phyloP scores from a whole-genome alignment of 2,797 vertebrate genomes.

The Enteromius viviparus region DNA sequence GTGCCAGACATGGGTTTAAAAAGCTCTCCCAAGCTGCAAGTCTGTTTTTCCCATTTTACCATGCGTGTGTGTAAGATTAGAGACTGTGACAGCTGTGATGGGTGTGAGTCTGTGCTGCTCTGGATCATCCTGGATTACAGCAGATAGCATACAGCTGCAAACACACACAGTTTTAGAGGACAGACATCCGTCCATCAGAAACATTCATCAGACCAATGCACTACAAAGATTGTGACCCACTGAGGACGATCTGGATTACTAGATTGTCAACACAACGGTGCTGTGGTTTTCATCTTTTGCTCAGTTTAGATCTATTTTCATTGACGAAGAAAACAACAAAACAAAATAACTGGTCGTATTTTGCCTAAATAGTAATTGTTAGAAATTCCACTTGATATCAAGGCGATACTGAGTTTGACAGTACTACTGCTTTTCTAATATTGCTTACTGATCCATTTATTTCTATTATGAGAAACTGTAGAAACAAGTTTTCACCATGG shows the following conservation, averaged over 20 bases:
- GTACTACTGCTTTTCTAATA: neutral
- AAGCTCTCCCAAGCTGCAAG: slow-evolving; percentile 24
- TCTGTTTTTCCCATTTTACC: slow-evolving; percentile 18
- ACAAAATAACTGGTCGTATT: neutral
- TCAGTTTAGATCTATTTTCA: neutral
- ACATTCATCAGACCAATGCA: neutral
- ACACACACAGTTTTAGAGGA: slow-evolving; percentile 33
- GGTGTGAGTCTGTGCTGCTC: slow-evolving; percentile 78
- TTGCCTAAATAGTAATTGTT: neutral
- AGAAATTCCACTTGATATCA: neutral
- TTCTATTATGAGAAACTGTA: neutral
- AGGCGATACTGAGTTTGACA: neutral
- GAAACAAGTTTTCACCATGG: neutral
- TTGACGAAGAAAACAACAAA: neutral
- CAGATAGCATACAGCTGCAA: slow-evolving; percentile 73
- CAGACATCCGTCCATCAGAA: slow-evolving; percentile 22
- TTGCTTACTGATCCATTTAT: neutral
- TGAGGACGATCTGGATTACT: slow-evolving; percentile 38
- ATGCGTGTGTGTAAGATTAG: slow-evolving; percentile 69
- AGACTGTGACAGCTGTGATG: slow-evolving; percentile 78
- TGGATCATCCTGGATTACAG: slow-evolving; percentile 83
- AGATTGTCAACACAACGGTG: slow-evolving; percentile 56
- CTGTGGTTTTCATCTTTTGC: slow-evolving; percentile 9
- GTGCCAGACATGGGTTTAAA: neutral
- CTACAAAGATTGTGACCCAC: slow-evolving; percentile 15